Evolutionary conservation across 2,797 vertebrate genomes (phyloP).

Genomic region (Hippocampus kuda): DNA sequence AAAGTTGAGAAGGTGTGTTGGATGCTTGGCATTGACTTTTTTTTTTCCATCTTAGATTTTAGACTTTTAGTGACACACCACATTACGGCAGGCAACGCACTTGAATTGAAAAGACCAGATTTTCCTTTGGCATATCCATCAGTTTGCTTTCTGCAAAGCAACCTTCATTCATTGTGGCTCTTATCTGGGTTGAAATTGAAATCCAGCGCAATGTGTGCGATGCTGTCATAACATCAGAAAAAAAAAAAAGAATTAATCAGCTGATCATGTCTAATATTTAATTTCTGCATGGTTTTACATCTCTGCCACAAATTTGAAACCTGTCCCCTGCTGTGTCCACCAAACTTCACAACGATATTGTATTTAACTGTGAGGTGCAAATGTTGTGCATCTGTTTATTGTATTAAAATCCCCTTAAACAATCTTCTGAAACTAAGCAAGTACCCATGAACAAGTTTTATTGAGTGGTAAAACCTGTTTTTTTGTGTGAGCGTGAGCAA

Average conservation of each 20-base stretch:
- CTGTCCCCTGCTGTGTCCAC: not conserved
- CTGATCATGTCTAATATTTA: not conserved
- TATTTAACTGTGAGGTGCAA: not conserved
- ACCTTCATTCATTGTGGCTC: not conserved
- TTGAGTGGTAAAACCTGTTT: conserved; percentile 4
- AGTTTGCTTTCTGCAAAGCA: not conserved
- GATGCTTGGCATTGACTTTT: not conserved
- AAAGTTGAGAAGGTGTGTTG: not conserved
- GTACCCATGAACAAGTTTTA: not conserved
- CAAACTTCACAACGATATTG: not conserved
- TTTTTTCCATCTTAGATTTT: not conserved
- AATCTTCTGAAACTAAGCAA: not conserved
- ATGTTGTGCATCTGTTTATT: conserved; percentile 3
- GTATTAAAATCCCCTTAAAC: not conserved
- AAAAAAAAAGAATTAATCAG: not conserved
- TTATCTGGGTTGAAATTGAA: not conserved
- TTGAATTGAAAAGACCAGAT: not conserved
- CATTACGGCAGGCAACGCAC: not conserved
- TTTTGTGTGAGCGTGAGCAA: conserved; percentile 13
- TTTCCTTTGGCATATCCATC: not conserved
- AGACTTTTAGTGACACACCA: not conserved
- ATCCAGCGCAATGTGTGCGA: not conserved
- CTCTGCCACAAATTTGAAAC: not conserved
- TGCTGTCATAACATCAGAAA: not conserved
- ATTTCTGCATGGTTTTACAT: not conserved